These are phyloP conservation scores for Tragelaphus imberbis DNA, from an alignment of 2,113 vertebrate genomes.

Conservation along the genomic window DNA sequence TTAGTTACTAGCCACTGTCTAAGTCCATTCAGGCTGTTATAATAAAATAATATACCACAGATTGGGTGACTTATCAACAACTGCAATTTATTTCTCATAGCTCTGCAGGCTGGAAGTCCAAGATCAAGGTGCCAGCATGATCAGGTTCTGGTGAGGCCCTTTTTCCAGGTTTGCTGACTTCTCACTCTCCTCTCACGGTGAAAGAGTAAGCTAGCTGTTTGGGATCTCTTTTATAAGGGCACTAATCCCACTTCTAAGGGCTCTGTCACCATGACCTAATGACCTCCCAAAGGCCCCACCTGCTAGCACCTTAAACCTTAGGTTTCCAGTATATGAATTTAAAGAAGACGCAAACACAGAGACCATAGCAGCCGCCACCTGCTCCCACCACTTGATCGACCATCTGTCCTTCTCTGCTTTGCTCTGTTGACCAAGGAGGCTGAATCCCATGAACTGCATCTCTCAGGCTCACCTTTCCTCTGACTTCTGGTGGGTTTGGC, in stretches of 20 bases:
- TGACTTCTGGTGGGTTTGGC: neutral
- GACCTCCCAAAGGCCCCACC: neutral
- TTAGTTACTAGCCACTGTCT: neutral
- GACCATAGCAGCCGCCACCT: neutral
- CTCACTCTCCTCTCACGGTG: rapidly evolving
- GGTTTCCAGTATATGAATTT: neutral
- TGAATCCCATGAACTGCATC: rapidly evolving
- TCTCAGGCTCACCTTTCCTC: neutral
- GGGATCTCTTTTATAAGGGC: neutral
- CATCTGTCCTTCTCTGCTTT: neutral
- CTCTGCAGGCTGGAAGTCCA: neutral
- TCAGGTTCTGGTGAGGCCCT: neutral
- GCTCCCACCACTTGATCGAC: rapidly evolving
- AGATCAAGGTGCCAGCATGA: neutral
- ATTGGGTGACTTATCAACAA: neutral
- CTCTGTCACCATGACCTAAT: neutral
- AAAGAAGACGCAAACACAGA: neutral
- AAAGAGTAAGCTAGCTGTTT: neutral
- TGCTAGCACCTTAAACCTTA: neutral
- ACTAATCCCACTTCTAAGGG: neutral
- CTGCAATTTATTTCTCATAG: neutral
- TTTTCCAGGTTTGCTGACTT: neutral
- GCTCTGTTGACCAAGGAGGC: neutral
- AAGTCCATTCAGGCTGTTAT: neutral
- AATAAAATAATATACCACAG: neutral